Conservation (phyloP, 2,888 invertebrate species). For the Oasisia sp. region DNA sequence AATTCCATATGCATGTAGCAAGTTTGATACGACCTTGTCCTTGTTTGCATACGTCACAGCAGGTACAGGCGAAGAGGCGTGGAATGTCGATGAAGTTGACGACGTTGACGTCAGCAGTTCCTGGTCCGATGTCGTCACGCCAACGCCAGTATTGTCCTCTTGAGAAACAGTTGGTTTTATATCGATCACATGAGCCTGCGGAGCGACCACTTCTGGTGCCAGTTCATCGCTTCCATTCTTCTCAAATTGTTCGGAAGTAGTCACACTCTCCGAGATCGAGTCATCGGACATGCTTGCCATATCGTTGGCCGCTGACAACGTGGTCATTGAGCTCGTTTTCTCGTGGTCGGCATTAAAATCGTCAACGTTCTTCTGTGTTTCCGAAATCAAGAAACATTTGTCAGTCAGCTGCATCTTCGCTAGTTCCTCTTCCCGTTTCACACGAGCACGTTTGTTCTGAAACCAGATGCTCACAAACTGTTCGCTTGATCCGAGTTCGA, state of each 20-base stretch:
- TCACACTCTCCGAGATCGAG: neutral
- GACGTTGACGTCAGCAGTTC: neutral
- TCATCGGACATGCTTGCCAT: neutral
- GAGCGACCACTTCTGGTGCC: neutral
- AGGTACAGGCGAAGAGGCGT: neutral
- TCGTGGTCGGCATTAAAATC: neutral
- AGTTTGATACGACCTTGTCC: neutral
- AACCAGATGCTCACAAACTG: constrained; percentile 33
- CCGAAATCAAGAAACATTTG: constrained; percentile 9
- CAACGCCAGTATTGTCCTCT: neutral
- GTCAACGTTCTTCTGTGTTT: neutral
- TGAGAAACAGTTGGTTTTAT: neutral
- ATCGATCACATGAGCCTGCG: neutral
- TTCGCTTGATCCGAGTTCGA: constrained; percentile 25
- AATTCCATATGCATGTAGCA: neutral
- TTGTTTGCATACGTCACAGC: neutral
- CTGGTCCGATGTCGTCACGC: neutral
- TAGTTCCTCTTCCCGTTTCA: constrained; percentile 28
- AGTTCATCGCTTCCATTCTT: neutral
- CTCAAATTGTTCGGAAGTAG: constrained; percentile 1
- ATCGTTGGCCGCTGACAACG: neutral
- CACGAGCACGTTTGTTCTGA: constrained; percentile 31
- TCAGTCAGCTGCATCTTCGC: neutral
- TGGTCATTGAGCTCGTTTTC: neutral
- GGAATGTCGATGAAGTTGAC: neutral